phyloP scores from a whole-genome alignment of 1,140 invertebrate species.

The Melitaea cinxia region DNA sequence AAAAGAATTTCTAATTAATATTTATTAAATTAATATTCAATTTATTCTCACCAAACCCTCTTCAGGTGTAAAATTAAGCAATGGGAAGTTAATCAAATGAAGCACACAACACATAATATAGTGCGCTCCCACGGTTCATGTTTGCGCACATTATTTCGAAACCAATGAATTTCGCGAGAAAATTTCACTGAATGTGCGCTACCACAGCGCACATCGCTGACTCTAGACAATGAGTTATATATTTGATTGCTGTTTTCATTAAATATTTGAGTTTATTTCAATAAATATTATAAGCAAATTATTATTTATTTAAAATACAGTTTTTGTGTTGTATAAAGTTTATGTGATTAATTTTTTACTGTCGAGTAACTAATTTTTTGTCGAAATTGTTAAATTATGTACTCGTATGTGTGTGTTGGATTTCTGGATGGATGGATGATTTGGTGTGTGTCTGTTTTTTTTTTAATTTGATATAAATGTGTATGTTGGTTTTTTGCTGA shows the following conservation, averaged over 20 bases:
- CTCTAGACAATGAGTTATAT: background rate
- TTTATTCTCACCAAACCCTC: constrained; percentile 2
- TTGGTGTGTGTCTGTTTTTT: too few relatives aligned
- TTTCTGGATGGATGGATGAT: too few relatives aligned
- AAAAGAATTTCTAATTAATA: background rate
- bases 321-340: too few relatives aligned
- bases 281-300: background rate
- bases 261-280: background rate
- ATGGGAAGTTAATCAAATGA: constrained; percentile 18
- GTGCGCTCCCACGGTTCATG: constrained; percentile 10
- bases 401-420: too few relatives aligned
- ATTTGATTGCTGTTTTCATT: background rate
- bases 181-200: constrained; percentile 1
- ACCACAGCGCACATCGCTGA: background rate
- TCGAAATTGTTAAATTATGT: too few relatives aligned
- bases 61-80: background rate
- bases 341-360: too few relatives aligned
- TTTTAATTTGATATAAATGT: too few relatives aligned
- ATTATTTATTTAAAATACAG: too few relatives aligned
- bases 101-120: constrained; percentile 6
- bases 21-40: background rate
- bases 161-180: constrained; percentile 20
- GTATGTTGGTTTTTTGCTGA: too few relatives aligned
- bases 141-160: constrained; percentile 20
- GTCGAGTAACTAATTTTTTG: too few relatives aligned